Evolutionary conservation across 2,888 invertebrate genomes (phyloP).

Genomic region (Eupithecia abbreviata): DNA sequence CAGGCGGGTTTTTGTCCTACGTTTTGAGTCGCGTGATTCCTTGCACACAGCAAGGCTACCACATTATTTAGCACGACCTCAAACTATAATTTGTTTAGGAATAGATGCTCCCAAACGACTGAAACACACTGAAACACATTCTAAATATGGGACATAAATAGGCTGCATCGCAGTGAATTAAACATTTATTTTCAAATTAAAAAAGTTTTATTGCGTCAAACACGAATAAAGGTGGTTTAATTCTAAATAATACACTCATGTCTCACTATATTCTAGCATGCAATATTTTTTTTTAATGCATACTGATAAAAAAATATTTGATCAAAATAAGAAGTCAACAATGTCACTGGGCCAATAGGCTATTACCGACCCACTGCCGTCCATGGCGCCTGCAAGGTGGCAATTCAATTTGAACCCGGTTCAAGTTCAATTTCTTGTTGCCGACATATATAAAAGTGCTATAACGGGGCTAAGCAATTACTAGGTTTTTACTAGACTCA

Average conservation of each 20-base stretch:
- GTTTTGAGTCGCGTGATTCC: too few species aligned
- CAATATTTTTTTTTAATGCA: too few species aligned
- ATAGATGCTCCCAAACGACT: neutral
- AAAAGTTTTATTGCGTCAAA: too few species aligned
- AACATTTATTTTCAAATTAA: too few species aligned
- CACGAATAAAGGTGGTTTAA: too few species aligned
- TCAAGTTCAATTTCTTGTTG: conserved; percentile 1
- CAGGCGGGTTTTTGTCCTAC: too few species aligned
- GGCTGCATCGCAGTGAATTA: too few species aligned
- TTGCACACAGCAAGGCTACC: too few species aligned
- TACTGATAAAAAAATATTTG: too few species aligned
- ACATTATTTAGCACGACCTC: too few species aligned
- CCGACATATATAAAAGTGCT: neutral
- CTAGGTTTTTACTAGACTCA: neutral
- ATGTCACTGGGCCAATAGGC: neutral
- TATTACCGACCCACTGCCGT: neutral
- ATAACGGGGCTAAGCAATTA: neutral
- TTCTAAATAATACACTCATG: too few species aligned
- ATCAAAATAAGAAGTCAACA: neutral
- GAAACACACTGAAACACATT: neutral
- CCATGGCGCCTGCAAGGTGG: neutral
- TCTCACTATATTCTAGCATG: too few species aligned
- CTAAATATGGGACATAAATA: neutral
- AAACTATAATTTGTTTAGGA: neutral
- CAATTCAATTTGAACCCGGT: neutral